Percentiles rank a stretch among this genome's conserved stretches.
Evolutionary conservation across 2,888 invertebrate genomes (phyloP).

Genomic region (Platycnemis pennipes): DNA sequence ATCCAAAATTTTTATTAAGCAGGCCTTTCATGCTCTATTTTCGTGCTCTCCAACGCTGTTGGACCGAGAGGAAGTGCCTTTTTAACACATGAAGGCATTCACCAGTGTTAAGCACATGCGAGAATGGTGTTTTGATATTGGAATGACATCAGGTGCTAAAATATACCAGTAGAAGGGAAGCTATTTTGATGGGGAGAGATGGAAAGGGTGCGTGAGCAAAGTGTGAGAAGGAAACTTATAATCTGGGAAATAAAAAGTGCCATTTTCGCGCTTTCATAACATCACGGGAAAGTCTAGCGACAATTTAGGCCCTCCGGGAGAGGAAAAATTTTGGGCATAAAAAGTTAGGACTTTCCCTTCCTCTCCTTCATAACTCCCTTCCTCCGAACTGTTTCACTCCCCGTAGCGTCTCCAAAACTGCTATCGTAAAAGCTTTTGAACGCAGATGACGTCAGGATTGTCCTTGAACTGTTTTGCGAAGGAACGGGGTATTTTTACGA

Average conservation of each 20-base stretch:
- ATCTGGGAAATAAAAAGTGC: slow-evolving; percentile 4
- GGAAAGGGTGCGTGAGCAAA: background rate
- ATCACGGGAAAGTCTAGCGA: background rate
- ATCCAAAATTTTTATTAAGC: too few relatives aligned
- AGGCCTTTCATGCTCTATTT: too few relatives aligned
- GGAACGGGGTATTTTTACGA: background rate
- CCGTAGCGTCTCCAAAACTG: background rate
- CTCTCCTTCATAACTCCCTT: slow-evolving; percentile 17
- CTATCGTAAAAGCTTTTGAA: slow-evolving; percentile 6
- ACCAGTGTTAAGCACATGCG: background rate
- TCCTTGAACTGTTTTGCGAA: background rate
- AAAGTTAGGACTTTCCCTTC: slow-evolving; percentile 31
- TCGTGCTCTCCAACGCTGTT: too few relatives aligned
- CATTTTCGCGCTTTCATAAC: slow-evolving; percentile 9
- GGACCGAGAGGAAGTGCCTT: too few relatives aligned
- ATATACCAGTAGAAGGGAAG: background rate
- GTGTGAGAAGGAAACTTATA: background rate
- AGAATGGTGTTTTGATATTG: background rate
- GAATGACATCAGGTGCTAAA: background rate
- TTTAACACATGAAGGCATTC: background rate
- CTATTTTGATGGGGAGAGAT: background rate
- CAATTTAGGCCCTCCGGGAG: background rate
- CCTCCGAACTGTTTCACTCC: background rate
- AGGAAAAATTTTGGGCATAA: background rate
- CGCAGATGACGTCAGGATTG: background rate